Evolutionary conservation across 2,888 invertebrate species (phyloP), one percentile per base, ranked within the genome.

Genomic region (Eupeodes luniger): DNA sequence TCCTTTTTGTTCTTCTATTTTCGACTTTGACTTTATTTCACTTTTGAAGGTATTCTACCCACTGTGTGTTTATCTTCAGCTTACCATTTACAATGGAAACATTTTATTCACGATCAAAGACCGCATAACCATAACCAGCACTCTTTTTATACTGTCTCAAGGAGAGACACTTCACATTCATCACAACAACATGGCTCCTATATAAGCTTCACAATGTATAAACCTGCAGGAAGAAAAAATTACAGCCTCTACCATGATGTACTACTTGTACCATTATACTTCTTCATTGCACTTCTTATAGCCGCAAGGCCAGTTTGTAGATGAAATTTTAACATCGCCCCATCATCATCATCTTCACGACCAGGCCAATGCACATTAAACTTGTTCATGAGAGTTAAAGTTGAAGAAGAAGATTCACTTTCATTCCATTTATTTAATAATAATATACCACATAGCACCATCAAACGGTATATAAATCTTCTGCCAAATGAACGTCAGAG

Each of bases 321-420:
- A n/a, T 5, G 67, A 49, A 34, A 51, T 27, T 51, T 27, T 51
- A n/a, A n/a, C 47, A 14, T 44, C 66, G 7, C 3, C 27, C 27
- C 67, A 51, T 53, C 12, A 27, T 27, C 27, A 27, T 27, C 27
- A 2, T 27, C 27, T 27, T 11, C 27, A 7, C 53, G 19, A 55
- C 70, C 27, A 5, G n/a, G 6, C 62, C 12, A 40, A 10, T 5
- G 6, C n/a, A 9, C 49, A 70, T 53, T 36, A 61, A 49, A 84
- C 79, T 70, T 85, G 79, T 75, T 53, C 74, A 72, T 44, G 59
- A 70, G 12, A 36, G 27, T 27, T 27, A 3, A 27, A 27, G 27
- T 27, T 27, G 27, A 27, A 27, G 27, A 27, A 27, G 74, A 84
- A 80, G 80, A 84, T 87, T 76, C 83, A 87, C 87, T 81, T 77